phyloP scores from a whole-genome alignment of 2,888 invertebrate species.

The Volucella inflata region DNA sequence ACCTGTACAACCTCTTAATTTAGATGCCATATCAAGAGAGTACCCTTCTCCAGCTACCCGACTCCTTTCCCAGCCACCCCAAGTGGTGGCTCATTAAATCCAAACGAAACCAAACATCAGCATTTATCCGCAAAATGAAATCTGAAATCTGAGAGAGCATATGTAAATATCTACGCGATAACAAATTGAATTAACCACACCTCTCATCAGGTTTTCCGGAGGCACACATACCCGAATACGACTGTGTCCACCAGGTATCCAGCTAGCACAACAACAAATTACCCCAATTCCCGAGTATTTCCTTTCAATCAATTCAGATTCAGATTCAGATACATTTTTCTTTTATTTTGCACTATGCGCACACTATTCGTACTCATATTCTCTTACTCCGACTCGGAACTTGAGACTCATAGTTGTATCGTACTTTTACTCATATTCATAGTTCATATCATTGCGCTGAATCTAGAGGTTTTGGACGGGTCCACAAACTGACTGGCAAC shows the following conservation, averaged over 20 bases:
- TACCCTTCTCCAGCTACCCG: slow-evolving; percentile 1
- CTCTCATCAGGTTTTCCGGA: slow-evolving; percentile 60
- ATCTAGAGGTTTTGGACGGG: slow-evolving; percentile 40
- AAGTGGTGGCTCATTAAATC: slow-evolving; percentile 50
- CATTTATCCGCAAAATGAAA: slow-evolving; percentile 58
- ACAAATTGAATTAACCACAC: slow-evolving; percentile 73
- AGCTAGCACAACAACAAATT: slow-evolving; percentile 61
- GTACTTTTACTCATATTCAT: too few relatives aligned
- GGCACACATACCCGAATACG: slow-evolving; percentile 23
- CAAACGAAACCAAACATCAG: slow-evolving; percentile 40
- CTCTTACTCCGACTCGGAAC: too few relatives aligned
- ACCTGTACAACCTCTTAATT: slow-evolving; percentile 60
- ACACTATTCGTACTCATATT: slow-evolving; percentile 2
- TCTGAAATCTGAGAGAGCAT: slow-evolving; percentile 36
- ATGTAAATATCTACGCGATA: slow-evolving; percentile 58
- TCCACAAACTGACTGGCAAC: slow-evolving; percentile 1
- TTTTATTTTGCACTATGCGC: slow-evolving; percentile 25
- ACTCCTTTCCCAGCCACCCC: background rate
- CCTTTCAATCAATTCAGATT: slow-evolving; percentile 62
- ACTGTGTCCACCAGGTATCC: slow-evolving; percentile 11
- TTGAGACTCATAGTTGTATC: too few relatives aligned
- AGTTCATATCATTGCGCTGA: slow-evolving; percentile 11
- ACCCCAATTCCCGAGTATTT: slow-evolving; percentile 70
- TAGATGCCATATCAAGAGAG: slow-evolving; percentile 46
- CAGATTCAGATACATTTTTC: too few relatives aligned